Evolutionary conservation across 1,140 invertebrate genomes (phyloP).

Genomic region (Drosophila teissieri): DNA sequence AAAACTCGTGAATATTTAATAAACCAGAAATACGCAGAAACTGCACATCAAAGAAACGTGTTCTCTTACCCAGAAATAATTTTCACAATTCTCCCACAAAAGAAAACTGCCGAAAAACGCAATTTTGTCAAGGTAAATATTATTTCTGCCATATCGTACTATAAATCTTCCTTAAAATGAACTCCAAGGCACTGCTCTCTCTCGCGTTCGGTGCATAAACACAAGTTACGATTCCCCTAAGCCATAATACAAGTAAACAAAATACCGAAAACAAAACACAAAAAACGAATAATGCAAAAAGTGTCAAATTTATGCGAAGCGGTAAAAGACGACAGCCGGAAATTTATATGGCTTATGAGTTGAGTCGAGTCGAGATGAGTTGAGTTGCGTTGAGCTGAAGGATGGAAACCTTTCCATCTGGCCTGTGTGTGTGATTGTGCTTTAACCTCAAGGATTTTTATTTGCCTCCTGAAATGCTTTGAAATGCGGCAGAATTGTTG

Average conservation of each 20-base stretch:
- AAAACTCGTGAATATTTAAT: neutral
- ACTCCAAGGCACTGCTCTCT: slow-evolving; percentile 36
- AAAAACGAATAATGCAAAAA: slow-evolving; percentile 52
- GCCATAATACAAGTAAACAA: slow-evolving; percentile 37
- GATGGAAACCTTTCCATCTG: slow-evolving; percentile 49
- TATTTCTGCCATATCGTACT: slow-evolving; percentile 44
- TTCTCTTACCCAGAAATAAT: neutral
- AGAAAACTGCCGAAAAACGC: slow-evolving; percentile 9
- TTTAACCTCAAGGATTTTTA: slow-evolving; percentile 60
- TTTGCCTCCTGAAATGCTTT: slow-evolving; percentile 48
- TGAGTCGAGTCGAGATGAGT: slow-evolving; percentile 22
- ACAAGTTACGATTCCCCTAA: slow-evolving; percentile 34
- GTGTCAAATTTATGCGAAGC: slow-evolving; percentile 75
- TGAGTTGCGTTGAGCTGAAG: slow-evolving; percentile 15
- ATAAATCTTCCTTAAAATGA: slow-evolving; percentile 62
- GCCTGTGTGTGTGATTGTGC: slow-evolving; percentile 15
- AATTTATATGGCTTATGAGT: slow-evolving; percentile 71
- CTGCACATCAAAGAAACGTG: slow-evolving; percentile 5
- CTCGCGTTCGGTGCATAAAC: slow-evolving; percentile 45
- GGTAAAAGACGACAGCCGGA: slow-evolving; percentile 65
- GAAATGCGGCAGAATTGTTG: slow-evolving; percentile 47
- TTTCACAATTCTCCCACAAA: neutral
- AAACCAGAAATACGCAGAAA: neutral
- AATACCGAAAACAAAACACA: slow-evolving; percentile 26
- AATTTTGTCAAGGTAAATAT: slow-evolving; percentile 63